Evolutionary conservation across 2,797 vertebrate genomes (phyloP).

Genomic region (Diplodus sargus): DNA sequence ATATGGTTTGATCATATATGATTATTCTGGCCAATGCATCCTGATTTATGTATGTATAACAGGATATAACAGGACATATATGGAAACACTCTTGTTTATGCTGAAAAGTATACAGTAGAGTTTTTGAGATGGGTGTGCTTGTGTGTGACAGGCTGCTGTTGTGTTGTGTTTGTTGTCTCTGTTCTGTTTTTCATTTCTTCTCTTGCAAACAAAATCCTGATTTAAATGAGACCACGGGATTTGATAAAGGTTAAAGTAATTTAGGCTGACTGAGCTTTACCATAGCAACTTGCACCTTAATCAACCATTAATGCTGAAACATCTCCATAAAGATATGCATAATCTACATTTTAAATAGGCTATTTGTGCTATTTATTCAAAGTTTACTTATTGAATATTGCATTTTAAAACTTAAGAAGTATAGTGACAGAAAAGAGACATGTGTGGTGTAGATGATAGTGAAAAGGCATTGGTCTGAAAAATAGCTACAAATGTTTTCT

Average conservation of each 20-base stretch:
- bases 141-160: background rate
- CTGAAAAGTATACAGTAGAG: no score
- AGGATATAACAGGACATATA: no score
- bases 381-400: background rate
- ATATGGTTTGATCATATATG: background rate
- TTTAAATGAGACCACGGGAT: background rate
- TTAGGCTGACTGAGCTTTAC: background rate
- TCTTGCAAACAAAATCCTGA: background rate
- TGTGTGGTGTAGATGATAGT: no score
- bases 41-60: background rate
- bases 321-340: background rate
- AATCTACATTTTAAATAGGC: background rate
- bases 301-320: background rate
- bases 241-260: slow-evolving; percentile 6
- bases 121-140: background rate
- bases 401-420: background rate
- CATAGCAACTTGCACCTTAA: background rate
- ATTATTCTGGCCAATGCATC: background rate
- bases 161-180: background rate
- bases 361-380: background rate
- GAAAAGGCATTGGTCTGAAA: no score
- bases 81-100: background rate
- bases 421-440: background rate
- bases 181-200: background rate
- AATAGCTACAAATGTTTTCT: no score